Percentiles rank a stretch among this genome's conserved stretches.
These are phyloP conservation scores for Tragelaphus scriptus DNA, from an alignment of 2,113 vertebrate species.

Conservation along the genomic window DNA sequence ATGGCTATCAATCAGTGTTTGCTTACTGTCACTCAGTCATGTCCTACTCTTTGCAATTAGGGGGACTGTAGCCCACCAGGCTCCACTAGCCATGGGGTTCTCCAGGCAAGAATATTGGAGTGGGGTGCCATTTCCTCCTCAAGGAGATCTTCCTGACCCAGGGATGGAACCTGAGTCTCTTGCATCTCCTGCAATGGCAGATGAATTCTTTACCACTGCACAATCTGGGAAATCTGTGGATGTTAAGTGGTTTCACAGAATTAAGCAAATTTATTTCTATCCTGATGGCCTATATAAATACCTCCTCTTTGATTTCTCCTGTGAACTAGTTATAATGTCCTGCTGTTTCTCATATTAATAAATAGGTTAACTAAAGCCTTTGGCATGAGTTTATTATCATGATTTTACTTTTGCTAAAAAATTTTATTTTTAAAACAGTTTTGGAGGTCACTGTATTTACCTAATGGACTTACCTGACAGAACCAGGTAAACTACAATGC, in stretches of 20 bases:
- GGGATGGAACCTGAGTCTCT: not conserved
- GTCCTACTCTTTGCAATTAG: not conserved
- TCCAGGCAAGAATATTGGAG: not conserved
- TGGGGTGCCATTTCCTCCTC: not conserved
- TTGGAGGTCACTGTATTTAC: not conserved
- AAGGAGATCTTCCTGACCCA: not conserved
- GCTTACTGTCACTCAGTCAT: not conserved
- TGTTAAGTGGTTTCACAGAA: not conserved
- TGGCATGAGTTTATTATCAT: not conserved
- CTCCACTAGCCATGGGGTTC: not conserved
- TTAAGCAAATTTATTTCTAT: not conserved
- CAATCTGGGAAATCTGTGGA: not conserved
- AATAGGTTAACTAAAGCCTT: not conserved
- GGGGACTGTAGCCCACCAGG: not conserved
- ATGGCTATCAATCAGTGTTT: not conserved
- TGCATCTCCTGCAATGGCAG: not conserved
- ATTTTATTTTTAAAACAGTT: not conserved
- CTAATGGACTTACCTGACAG: not conserved
- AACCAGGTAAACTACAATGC: not conserved
- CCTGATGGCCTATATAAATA: not conserved
- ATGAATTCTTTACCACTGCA: not conserved
- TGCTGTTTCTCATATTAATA: not conserved
- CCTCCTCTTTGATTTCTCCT: not conserved
- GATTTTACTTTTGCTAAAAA: not conserved
- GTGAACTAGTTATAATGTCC: not conserved